Evolutionary conservation across 1,140 invertebrate genomes (phyloP), one percentile per base, ranked within the genome.

Genomic region (Aporrectodea caliginosa): DNA sequence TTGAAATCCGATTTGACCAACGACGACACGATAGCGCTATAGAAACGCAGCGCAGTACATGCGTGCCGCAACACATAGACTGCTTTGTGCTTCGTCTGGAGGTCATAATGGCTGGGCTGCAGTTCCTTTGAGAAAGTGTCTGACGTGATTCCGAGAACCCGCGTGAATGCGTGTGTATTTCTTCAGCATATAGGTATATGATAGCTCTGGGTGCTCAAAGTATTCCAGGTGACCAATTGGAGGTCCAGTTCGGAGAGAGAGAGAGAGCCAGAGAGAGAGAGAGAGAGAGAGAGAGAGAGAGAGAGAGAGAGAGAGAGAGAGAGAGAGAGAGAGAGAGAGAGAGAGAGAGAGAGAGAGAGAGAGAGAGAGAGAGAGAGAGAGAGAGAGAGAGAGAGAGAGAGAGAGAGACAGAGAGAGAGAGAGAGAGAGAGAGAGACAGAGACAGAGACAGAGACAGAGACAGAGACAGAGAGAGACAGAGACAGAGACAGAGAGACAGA

Each of bases 251-350:
- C 6, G 43, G 43, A 22, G 43, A 58, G 43, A 22, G 43, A 58
- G 43, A 22, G 43, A 58, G 22, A 22, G 43, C 6, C 6, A 22
- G 43, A 58, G 43, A 12, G 43, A 58, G 43, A 22, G 43, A 58
- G 43, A 12, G 6, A 22, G 43, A 22, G 43, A 58, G 43, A 22
- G 22, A 58, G 43, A 22, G 43, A 22, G 43, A 22, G 22, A 12
- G 43, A 58, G 43, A 58, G 43, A 58, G 43, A 58, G 43, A 58
- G 43, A 58, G 43, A 58, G 43, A 58, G 43, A 58, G 43, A 58
- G 43, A 58, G 43, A 58, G 43, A 58, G 43, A 58, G 43, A 58
- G 6, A 58, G 43, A 58, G 6, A 58, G 43, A 58, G 6, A 58
- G 43, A 58, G 6, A 58, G 43, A 58, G 6, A 58, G 43, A 58